Conservation (phyloP, 2,888 invertebrate species). For the Lithophane semibrunnea region DNA sequence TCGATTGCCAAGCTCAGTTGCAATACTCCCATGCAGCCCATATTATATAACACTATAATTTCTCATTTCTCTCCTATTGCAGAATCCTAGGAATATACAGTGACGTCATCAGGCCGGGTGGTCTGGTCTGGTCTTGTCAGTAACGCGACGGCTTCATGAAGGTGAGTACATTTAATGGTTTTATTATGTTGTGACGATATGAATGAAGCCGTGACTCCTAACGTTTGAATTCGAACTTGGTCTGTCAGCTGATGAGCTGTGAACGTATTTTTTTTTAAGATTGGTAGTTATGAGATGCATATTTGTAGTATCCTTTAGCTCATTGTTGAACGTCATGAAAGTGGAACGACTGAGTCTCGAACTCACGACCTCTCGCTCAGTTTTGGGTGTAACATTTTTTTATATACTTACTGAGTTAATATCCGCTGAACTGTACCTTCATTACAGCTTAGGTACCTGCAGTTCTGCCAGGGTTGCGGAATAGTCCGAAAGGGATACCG, state of each 20-base stretch:
- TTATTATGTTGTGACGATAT: not conserved
- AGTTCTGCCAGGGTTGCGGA: too few relatives aligned
- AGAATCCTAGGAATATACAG: not conserved
- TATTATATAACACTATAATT: not conserved
- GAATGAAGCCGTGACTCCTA: not conserved
- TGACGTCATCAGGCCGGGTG: slow-evolving; percentile 34
- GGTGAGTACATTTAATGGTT: slow-evolving; percentile 22
- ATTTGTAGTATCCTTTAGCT: not conserved
- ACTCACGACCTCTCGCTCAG: not conserved
- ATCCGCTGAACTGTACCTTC: not conserved
- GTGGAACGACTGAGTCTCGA: not conserved
- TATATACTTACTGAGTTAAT: not conserved
- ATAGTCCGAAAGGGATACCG: too few relatives aligned
- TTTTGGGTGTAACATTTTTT: not conserved
- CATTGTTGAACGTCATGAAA: not conserved
- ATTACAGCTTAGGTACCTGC: not conserved
- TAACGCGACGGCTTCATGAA: slow-evolving; percentile 12
- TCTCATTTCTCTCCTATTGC: not conserved
- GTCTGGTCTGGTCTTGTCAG: slow-evolving; percentile 23
- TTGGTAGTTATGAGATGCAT: too few relatives aligned
- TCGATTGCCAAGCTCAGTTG: not conserved
- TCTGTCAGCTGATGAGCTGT: not conserved
- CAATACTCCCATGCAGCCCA: not conserved
- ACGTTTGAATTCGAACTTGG: not conserved
- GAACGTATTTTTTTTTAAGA: not conserved